Evolutionary conservation across 37 sponge, comb jelly and placozoan genomes (phyloP).

Genomic region (Cladorhizidae sp.): DNA sequence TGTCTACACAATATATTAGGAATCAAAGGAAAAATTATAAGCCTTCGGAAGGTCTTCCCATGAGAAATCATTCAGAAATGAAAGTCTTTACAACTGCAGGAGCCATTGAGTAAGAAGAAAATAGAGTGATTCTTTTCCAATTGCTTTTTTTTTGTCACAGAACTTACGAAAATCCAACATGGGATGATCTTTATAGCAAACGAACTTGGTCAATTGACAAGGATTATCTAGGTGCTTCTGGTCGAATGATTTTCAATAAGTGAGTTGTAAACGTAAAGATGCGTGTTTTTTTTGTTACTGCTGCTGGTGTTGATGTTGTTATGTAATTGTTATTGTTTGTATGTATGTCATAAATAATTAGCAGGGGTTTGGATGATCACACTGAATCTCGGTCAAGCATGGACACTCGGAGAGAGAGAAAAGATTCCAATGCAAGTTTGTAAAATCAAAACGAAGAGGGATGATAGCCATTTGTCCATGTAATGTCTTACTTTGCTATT

Average conservation of each 20-base stretch:
- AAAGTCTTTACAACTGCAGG: not conserved
- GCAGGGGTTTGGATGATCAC: not conserved
- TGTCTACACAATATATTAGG: no score
- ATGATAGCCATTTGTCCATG: no score
- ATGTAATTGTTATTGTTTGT: not conserved
- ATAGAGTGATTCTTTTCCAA: not conserved
- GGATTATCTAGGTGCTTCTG: not conserved
- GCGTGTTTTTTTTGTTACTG: no score
- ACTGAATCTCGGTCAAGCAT: not conserved
- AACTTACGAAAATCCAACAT: constrained; percentile 6
- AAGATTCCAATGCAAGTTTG: no score
- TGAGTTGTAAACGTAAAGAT: not conserved
- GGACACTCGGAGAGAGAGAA: not conserved
- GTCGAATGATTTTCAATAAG: not conserved
- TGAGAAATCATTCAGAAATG: not conserved
- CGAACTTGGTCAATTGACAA: no score
- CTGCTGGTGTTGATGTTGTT: no score
- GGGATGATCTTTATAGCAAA: constrained; percentile 18
- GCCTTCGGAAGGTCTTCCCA: not conserved
- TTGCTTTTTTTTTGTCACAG: not conserved
- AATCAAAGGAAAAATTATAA: not conserved
- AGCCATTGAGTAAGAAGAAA: not conserved
- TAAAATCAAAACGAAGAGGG: no score
- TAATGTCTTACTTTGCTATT: no score
- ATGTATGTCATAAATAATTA: not conserved